Evolutionary conservation across 2,797 vertebrate species (phyloP).

Genomic region (Sebastes nivosus): DNA sequence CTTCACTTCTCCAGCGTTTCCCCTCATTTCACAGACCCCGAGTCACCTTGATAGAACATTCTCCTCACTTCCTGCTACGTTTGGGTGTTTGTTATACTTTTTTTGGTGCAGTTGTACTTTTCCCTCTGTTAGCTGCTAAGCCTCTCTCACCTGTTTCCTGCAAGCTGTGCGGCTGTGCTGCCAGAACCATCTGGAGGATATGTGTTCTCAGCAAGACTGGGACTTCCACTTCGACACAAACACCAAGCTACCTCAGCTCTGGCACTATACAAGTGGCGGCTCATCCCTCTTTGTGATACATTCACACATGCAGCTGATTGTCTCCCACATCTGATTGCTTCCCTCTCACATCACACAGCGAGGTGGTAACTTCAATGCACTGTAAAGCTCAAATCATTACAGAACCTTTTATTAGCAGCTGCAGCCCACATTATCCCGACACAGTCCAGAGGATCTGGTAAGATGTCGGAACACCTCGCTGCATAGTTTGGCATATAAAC

Average conservation of each 20-base stretch:
- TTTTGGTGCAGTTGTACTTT: neutral
- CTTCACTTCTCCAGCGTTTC: neutral
- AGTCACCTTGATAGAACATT: neutral
- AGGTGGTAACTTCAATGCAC: neutral
- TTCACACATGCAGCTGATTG: neutral
- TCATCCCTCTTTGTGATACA: neutral
- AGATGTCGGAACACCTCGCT: neutral
- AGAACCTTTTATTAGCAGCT: neutral
- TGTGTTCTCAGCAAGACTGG: constrained; percentile 10
- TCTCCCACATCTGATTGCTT: neutral
- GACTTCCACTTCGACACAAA: neutral
- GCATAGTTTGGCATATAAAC: neutral
- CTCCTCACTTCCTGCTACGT: neutral
- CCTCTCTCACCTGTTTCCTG: constrained; percentile 20
- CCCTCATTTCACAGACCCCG: neutral
- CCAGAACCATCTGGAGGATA: neutral
- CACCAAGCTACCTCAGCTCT: neutral
- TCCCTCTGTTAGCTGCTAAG: constrained; percentile 2
- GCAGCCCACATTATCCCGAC: neutral
- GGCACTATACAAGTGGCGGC: neutral
- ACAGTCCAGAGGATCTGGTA: neutral
- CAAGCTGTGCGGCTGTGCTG: constrained; percentile 24
- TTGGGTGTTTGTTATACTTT: neutral
- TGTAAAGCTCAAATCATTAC: neutral
- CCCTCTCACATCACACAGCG: neutral